A percentile compares a stretch with the other conserved stretches of the same genome.
phyloP scores from a whole-genome alignment of 1,140 invertebrate genomes.

The Drosophila nikananu region DNA sequence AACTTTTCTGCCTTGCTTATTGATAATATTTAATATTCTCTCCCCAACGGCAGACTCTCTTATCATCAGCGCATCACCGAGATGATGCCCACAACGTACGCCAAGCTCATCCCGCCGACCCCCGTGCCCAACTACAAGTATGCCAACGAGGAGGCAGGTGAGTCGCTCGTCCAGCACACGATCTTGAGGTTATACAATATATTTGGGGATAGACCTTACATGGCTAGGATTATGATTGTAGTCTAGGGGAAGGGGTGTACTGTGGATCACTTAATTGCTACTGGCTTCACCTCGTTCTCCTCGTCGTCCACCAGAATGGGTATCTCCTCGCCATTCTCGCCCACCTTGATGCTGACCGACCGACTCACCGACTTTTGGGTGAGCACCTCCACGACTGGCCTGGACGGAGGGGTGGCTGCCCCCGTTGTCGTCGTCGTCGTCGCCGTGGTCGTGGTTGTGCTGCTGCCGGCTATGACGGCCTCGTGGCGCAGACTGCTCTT shows the following conservation, averaged over 20 bases:
- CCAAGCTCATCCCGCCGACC: slow-evolving; percentile 92
- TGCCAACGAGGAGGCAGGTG: slow-evolving; percentile 92
- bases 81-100: slow-evolving; percentile 95
- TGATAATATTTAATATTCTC: slow-evolving; percentile 43
- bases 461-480: slow-evolving; percentile 42
- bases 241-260: not conserved
- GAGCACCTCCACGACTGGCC: slow-evolving; percentile 69
- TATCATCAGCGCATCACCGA: slow-evolving; percentile 97
- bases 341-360: slow-evolving; percentile 81
- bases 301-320: slow-evolving; percentile 75
- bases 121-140: slow-evolving; percentile 94
- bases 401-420: slow-evolving; percentile 13
- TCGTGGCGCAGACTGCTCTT: slow-evolving; percentile 66
- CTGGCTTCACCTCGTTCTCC: slow-evolving; percentile 75
- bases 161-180: slow-evolving; percentile 73
- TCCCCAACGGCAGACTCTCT: slow-evolving; percentile 90
- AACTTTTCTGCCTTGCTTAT: not conserved
- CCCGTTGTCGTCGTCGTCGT: slow-evolving; percentile 13
- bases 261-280: slow-evolving; percentile 21
- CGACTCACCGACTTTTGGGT: slow-evolving; percentile 82
- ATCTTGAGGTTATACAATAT: slow-evolving; percentile 6
- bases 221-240: slow-evolving; percentile 11
- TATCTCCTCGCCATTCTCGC: slow-evolving; percentile 78
- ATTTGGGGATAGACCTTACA: slow-evolving; percentile 11
- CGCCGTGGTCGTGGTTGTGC: slow-evolving; percentile 6